Percentiles rank a stretch among this genome's conserved stretches.
phyloP scores from a whole-genome alignment of 2,888 invertebrate genomes.

The Anarsia innoxiella region DNA sequence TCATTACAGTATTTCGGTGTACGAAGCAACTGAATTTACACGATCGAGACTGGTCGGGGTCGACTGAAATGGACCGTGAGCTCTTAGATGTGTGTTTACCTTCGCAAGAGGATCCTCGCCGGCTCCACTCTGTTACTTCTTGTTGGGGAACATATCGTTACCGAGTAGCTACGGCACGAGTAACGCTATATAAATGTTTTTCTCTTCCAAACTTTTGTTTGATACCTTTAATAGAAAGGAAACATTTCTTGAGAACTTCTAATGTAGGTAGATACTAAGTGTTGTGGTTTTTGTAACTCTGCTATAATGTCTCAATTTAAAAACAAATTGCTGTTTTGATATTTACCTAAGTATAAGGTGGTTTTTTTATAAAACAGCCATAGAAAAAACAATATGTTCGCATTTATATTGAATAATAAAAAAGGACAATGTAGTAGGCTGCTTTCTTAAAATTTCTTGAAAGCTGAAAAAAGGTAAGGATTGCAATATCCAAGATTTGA shows the following conservation, averaged over 20 bases:
- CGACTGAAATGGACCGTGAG: conserved; percentile 27
- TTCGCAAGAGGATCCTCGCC: conserved; percentile 25
- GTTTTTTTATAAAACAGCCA: too few relatives aligned
- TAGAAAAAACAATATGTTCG: too few relatives aligned
- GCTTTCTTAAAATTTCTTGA: too few relatives aligned
- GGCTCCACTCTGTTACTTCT: conserved; percentile 21
- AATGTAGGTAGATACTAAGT: too few relatives aligned
- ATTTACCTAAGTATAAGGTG: too few relatives aligned
- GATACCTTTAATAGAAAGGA: neutral
- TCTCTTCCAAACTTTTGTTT: conserved; percentile 2
- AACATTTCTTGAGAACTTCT: neutral
- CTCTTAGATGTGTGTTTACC: conserved; percentile 34
- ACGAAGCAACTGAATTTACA: neutral
- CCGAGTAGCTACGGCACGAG: neutral
- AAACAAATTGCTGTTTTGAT: too few relatives aligned
- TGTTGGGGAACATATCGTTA: conserved; percentile 16
- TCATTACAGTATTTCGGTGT: conserved; percentile 1
- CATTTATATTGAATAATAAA: too few relatives aligned
- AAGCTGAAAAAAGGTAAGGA: too few relatives aligned
- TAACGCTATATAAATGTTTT: conserved; percentile 4
- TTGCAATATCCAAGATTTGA: too few relatives aligned
- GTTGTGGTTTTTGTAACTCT: too few relatives aligned
- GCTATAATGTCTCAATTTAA: too few relatives aligned
- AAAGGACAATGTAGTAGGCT: too few relatives aligned
- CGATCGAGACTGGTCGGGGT: neutral